Percentiles rank a stretch among this genome's conserved stretches.
Conservation (phyloP, 2,113 vertebrate species). For the Heptranchias perlo region DNA sequence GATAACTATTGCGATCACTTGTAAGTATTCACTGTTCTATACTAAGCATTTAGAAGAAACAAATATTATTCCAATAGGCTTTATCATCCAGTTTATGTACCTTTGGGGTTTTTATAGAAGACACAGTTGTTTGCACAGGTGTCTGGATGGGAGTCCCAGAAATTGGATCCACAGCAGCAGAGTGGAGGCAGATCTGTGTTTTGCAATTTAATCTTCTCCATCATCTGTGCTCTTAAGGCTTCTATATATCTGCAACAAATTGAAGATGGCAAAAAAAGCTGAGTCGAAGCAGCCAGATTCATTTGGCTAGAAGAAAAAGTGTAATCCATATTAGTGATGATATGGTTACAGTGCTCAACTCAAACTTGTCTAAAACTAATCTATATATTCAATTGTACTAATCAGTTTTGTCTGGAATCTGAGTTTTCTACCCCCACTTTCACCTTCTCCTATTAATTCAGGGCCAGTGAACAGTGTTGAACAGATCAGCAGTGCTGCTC, state of each 20-base stretch:
- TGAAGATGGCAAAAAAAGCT: background rate
- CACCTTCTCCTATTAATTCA: background rate
- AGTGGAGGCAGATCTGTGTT: constrained; percentile 70
- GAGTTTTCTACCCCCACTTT: background rate
- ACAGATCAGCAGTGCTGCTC: background rate
- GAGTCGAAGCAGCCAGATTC: background rate
- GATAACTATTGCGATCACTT: background rate
- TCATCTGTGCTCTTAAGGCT: constrained; percentile 71
- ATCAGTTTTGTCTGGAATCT: background rate
- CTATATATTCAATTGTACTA: background rate
- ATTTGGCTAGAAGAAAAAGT: background rate
- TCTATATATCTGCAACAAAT: constrained; percentile 64
- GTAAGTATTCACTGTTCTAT: background rate
- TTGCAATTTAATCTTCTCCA: constrained; percentile 61
- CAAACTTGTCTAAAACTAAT: background rate
- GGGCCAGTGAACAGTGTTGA: background rate
- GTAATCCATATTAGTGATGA: background rate
- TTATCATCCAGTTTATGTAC: constrained; percentile 47
- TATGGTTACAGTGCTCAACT: background rate
- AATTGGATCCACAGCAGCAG: constrained; percentile 76
- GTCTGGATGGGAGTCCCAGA: constrained; percentile 88
- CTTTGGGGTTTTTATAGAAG: constrained; percentile 86
- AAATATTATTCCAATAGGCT: background rate
- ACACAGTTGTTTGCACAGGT: constrained; percentile 90
- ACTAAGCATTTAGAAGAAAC: background rate